Evolutionary conservation across 2,888 invertebrate species (phyloP), one percentile per base, ranked within the genome.

Genomic region (Dicycla oo): DNA sequence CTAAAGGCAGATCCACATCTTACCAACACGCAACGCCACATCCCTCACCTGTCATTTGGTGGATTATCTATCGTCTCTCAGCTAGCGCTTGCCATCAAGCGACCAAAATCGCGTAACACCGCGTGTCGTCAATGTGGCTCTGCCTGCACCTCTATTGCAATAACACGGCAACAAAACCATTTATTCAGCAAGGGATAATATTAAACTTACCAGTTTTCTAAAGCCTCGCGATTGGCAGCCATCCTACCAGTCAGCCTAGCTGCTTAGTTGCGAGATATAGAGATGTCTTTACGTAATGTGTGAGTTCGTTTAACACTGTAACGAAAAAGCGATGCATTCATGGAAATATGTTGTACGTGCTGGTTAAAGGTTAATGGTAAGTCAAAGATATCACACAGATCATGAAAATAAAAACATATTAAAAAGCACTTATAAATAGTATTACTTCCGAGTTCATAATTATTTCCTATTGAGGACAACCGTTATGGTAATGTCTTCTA

Each of bases 301-400:
- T 73, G 77, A 80, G 80, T 80, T 80, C 80, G 30, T 77, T 80
- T 73, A 80, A 77, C 80, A 80, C 80, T 80, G 80, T 73, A 80
- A 80, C 78, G 80, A 80, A 72, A 80, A 80, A 80, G 80, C 80
- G 80, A 80, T 80, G 80, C 80, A 80, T 80, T 80, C 80, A 80
- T 80, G 80, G 80, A 80, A 80, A 77, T 77, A 80, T 69, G 77
- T 77, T 57, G 43, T 67, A 80, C 80, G 77, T 80, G 80, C 80
- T 80, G 69, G 80, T 80, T 77, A 80, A 23, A 70, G 34, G 58
- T 78, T 78, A 73, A 78, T 75, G 56, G 58, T 62, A 54, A 75
- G 65, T 76, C 20, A 80, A 80, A 80, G 75, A 65, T 75, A 69
- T 80, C 69, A 80, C 80, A 80, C 80, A 80, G 72, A 80, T 72